Conservation (phyloP, 2,113 vertebrate species). For the Caranx melampygus region DNA sequence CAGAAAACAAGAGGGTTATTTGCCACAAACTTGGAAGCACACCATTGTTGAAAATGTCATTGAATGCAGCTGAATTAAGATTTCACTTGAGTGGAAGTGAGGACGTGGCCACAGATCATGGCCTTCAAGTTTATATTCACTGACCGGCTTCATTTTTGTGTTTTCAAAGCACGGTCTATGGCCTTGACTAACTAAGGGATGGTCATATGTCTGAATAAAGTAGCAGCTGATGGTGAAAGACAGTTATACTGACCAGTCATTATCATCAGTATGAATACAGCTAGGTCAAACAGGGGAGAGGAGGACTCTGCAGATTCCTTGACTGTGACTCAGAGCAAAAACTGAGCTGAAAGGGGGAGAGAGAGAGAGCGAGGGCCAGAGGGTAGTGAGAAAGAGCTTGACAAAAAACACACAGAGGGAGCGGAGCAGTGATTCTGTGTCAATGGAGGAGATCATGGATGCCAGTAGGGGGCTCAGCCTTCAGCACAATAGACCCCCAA, state of each 20-base stretch:
- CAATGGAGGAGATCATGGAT: slow-evolving; percentile 85
- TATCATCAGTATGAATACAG: slow-evolving; percentile 27
- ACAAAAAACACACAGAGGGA: slow-evolving; percentile 68
- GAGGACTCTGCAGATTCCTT: slow-evolving; percentile 52
- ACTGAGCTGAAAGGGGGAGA: slow-evolving; percentile 23
- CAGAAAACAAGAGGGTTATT: background rate
- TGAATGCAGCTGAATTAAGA: too few relatives aligned
- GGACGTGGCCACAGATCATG: too few relatives aligned
- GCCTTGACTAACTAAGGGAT: background rate
- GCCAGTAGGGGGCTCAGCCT: slow-evolving; percentile 78
- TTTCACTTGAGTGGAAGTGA: too few relatives aligned
- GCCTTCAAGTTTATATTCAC: too few relatives aligned
- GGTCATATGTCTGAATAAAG: background rate
- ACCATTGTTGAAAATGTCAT: background rate
- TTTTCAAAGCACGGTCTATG: background rate
- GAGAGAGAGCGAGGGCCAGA: slow-evolving; percentile 42
- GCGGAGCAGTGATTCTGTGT: slow-evolving; percentile 64
- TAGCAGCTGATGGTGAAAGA: slow-evolving; percentile 30
- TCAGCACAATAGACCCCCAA: slow-evolving; percentile 79
- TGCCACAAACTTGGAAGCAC: background rate
- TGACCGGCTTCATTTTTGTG: background rate
- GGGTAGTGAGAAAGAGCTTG: slow-evolving; percentile 50
- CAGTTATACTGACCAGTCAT: background rate
- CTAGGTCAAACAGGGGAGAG: slow-evolving; percentile 32
- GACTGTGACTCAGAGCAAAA: slow-evolving; percentile 42